phyloP scores from a whole-genome alignment of 2,888 invertebrate genomes.

The Drosophila ustulata region DNA sequence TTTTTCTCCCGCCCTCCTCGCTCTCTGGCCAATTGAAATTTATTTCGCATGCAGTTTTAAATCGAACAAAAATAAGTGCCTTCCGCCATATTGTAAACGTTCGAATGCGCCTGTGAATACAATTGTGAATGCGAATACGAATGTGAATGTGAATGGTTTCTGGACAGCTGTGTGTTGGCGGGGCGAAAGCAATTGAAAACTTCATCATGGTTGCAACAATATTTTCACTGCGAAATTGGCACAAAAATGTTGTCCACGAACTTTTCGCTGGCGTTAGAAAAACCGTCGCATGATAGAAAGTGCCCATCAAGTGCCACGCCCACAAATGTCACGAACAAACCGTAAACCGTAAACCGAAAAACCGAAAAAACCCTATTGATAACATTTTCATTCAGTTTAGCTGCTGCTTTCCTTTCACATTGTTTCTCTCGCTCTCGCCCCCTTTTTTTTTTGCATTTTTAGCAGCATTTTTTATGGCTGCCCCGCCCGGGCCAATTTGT shows the following conservation, averaged over 20 bases:
- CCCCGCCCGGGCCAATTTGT: constrained; percentile 72
- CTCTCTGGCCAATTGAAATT: constrained; percentile 56
- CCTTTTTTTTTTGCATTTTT: constrained; percentile 7
- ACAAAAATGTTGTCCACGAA: constrained; percentile 78
- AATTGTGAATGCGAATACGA: constrained; percentile 8
- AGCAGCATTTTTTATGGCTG: constrained; percentile 16
- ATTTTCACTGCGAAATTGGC: constrained; percentile 79
- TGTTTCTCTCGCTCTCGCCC: neutral
- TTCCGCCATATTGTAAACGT: constrained; percentile 53
- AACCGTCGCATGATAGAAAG: constrained; percentile 39
- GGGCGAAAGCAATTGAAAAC: constrained; percentile 76
- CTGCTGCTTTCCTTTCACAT: constrained; percentile 29
- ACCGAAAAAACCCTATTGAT: constrained; percentile 66
- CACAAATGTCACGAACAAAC: constrained; percentile 19
- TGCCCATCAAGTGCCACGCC: constrained; percentile 58
- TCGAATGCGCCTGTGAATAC: constrained; percentile 6
- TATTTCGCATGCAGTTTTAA: constrained; percentile 74
- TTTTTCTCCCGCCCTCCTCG: constrained; percentile 33
- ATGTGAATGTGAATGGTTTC: neutral
- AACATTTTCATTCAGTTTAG: constrained; percentile 66
- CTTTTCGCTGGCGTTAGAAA: constrained; percentile 65
- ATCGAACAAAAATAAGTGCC: constrained; percentile 75
- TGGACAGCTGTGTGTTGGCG: constrained; percentile 36
- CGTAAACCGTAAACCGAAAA: neutral
- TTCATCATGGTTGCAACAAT: constrained; percentile 80